A percentile compares a stretch with the other conserved stretches of the same genome.
These are phyloP conservation scores for Melanerpes formicivorus DNA, from an alignment of 2,113 vertebrate species.

Conservation along the genomic window DNA sequence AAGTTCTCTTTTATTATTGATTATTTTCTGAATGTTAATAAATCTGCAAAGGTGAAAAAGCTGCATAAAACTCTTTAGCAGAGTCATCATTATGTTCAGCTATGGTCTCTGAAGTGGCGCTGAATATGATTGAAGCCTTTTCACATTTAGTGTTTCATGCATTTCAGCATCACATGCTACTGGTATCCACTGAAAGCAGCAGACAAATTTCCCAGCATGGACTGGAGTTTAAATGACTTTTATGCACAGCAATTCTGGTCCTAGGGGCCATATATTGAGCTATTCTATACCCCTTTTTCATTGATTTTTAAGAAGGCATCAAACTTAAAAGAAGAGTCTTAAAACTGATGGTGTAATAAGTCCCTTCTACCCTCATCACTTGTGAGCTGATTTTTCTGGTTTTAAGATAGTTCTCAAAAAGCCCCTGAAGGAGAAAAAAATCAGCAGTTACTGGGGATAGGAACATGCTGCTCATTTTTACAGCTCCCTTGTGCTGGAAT, in stretches of 20 bases:
- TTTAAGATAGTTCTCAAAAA: neutral
- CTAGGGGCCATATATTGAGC: neutral
- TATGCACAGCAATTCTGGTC: neutral
- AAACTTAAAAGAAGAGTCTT: neutral
- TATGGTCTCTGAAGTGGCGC: neutral
- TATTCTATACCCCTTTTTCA: neutral
- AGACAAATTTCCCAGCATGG: neutral
- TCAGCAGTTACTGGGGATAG: neutral
- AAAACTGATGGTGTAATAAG: neutral
- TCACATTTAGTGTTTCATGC: neutral
- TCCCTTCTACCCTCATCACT: neutral
- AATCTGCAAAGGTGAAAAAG: neutral
- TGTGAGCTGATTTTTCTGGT: neutral
- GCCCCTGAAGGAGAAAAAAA: neutral
- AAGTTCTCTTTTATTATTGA: neutral
- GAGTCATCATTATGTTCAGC: neutral
- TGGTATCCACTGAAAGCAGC: neutral
- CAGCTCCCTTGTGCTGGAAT: neutral
- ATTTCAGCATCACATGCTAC: neutral
- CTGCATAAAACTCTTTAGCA: neutral
- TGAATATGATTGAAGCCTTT: neutral
- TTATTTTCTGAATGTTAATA: neutral
- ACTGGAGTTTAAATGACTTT: neutral
- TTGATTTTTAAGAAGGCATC: neutral
- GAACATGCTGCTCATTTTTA: neutral